phyloP scores from a whole-genome alignment of 2,113 vertebrate species.

The Gila orcuttii region DNA sequence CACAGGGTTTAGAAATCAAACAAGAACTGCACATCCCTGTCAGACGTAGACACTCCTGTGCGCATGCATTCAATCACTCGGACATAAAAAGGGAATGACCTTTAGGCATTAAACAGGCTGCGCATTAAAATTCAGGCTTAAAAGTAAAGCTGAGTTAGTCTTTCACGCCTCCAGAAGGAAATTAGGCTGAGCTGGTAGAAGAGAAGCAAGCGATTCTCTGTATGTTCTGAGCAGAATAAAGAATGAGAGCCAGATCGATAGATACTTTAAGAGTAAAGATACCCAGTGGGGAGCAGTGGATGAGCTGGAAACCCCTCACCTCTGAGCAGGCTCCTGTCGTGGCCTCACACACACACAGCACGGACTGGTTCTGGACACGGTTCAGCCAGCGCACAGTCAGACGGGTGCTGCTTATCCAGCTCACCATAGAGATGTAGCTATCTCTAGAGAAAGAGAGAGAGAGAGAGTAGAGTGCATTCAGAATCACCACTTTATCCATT shows the following conservation, averaged over 20 bases:
- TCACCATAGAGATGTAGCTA: conserved; percentile 82
- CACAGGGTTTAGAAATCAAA: conserved; percentile 21
- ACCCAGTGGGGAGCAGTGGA: conserved; percentile 56
- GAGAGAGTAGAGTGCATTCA: conserved; percentile 24
- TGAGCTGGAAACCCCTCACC: conserved; percentile 69
- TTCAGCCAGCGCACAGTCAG: conserved; percentile 82
- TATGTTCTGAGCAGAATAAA: background rate
- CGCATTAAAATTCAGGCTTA: conserved; percentile 13
- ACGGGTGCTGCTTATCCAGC: conserved; percentile 79
- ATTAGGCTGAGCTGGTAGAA: conserved; percentile 34
- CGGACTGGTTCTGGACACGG: conserved; percentile 80
- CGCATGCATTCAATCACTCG: conserved; percentile 11
- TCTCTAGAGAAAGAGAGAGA: conserved; percentile 65
- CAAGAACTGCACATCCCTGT: background rate
- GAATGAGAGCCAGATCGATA: conserved; percentile 9
- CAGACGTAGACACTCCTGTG: background rate
- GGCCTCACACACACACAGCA: conserved; percentile 80
- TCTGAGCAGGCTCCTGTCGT: conserved; percentile 81
- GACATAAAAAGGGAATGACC: conserved; percentile 11
- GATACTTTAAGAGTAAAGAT: conserved; percentile 13
- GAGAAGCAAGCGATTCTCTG: background rate
- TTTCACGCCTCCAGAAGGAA: conserved; percentile 13
- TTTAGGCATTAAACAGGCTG: conserved; percentile 44
- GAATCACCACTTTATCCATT: background rate
- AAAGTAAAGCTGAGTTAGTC: conserved; percentile 22